Evolutionary conservation across 2,888 invertebrate species (phyloP).

Genomic region (Diplolepis rosae): DNA sequence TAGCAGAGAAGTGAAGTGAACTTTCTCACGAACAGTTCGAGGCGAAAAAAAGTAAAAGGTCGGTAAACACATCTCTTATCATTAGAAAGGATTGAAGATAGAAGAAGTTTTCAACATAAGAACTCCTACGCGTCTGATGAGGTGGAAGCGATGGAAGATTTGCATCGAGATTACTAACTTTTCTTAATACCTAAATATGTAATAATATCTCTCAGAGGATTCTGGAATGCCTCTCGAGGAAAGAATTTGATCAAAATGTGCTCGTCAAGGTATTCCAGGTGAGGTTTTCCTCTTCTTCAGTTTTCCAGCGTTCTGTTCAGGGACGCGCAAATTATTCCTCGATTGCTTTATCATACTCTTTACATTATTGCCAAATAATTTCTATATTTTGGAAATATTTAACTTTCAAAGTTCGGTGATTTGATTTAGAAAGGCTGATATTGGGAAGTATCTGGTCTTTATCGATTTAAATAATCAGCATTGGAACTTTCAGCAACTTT

Average conservation of each 20-base stretch:
- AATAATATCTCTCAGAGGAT: slow-evolving; percentile 54
- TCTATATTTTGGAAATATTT: too few relatives aligned
- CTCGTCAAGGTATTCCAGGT: slow-evolving; percentile 46
- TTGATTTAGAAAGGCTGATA: too few relatives aligned
- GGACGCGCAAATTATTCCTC: not conserved
- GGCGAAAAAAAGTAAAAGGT: slow-evolving; percentile 5
- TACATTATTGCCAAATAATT: too few relatives aligned
- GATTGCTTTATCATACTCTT: too few relatives aligned
- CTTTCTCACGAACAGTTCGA: slow-evolving; percentile 14
- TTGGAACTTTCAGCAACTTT: too few relatives aligned
- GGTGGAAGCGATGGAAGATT: slow-evolving; percentile 26
- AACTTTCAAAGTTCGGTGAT: too few relatives aligned
- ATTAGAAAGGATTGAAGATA: slow-evolving; percentile 28
- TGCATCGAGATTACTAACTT: slow-evolving; percentile 45
- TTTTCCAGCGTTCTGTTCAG: not conserved
- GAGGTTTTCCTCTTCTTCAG: slow-evolving; percentile 14
- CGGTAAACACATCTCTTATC: slow-evolving; percentile 29
- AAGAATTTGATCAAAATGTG: slow-evolving; percentile 65
- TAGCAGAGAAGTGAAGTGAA: not conserved
- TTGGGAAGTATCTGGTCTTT: too few relatives aligned
- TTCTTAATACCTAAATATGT: slow-evolving; percentile 63
- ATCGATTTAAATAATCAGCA: too few relatives aligned
- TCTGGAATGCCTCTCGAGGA: slow-evolving; percentile 24
- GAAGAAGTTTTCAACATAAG: not conserved
- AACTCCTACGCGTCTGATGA: slow-evolving; percentile 3